A percentile compares a stretch with the other conserved stretches of the same genome.
Conservation (phyloP, 2,113 vertebrate species). For the Dasypus novemcinctus region DNA sequence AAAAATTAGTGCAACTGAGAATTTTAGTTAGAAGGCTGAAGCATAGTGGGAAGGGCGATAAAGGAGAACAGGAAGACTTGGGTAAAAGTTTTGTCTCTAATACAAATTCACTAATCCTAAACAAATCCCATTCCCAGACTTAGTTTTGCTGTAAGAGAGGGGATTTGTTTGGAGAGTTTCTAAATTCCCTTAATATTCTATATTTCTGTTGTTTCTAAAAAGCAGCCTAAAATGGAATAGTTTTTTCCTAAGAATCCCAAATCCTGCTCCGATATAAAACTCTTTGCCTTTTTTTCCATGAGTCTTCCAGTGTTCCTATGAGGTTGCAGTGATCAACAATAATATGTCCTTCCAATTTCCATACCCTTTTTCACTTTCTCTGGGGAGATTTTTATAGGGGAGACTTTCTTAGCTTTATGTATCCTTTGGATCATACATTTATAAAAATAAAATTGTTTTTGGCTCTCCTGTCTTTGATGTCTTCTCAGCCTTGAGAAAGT, state of each 20-base stretch:
- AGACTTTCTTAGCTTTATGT: not conserved
- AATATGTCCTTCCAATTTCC: not conserved
- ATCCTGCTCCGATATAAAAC: not conserved
- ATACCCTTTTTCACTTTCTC: no score
- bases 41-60: no score
- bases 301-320: no score
- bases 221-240: not conserved
- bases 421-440: not conserved
- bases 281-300: not conserved
- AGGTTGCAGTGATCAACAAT: not conserved
- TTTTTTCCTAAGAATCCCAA: not conserved
- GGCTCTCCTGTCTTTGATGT: not conserved
- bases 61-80: not conserved
- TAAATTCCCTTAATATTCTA: not conserved
- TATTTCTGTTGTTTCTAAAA: constrained; percentile 2
- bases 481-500: not conserved
- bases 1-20: not conserved
- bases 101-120: not conserved
- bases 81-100: not conserved
- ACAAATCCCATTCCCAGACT: not conserved
- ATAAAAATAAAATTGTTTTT: not conserved
- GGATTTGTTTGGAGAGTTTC: not conserved
- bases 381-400: not conserved
- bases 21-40: not conserved
- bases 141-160: not conserved